Conservation (phyloP, 2,888 invertebrate genomes). For the Coelopa pilipes region DNA sequence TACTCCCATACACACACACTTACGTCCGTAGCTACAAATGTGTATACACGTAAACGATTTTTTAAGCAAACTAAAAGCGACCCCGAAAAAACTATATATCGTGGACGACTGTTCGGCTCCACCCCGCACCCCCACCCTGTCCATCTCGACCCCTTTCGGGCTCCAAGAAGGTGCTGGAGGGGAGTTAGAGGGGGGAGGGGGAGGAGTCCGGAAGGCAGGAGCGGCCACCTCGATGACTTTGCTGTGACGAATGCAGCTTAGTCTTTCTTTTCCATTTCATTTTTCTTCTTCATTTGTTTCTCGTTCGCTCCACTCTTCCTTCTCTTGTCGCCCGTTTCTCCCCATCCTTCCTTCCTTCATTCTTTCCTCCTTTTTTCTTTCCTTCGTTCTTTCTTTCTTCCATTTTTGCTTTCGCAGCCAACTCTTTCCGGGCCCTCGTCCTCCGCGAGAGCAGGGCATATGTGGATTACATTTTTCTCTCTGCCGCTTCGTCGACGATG, state of each 20-base stretch:
- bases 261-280: too few relatives aligned
- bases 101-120: not conserved
- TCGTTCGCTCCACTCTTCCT: not conserved
- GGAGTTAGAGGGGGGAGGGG: too few relatives aligned
- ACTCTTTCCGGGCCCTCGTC: not conserved
- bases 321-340: not conserved
- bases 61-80: slow-evolving; percentile 2
- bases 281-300: too few relatives aligned
- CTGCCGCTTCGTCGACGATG: not conserved
- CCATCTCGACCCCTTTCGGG: too few relatives aligned
- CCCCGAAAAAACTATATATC: not conserved
- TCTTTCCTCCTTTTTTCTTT: not conserved
- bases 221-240: not conserved
- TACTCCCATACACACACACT: not conserved
- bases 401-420: not conserved
- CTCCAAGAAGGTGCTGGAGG: too few relatives aligned
- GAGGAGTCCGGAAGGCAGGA: too few relatives aligned
- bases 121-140: too few relatives aligned
- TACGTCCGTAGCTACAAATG: not conserved
- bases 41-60: slow-evolving; percentile 12
- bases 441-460: not conserved
- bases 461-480: slow-evolving; percentile 5
- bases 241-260: slow-evolving; percentile 19
- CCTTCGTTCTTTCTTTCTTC: not conserved
- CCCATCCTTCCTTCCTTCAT: not conserved